These are phyloP conservation scores for Apostichopus californicus DNA, from an alignment of 35 echinoderm and acorn worm genomes.

Conservation along the genomic window DNA sequence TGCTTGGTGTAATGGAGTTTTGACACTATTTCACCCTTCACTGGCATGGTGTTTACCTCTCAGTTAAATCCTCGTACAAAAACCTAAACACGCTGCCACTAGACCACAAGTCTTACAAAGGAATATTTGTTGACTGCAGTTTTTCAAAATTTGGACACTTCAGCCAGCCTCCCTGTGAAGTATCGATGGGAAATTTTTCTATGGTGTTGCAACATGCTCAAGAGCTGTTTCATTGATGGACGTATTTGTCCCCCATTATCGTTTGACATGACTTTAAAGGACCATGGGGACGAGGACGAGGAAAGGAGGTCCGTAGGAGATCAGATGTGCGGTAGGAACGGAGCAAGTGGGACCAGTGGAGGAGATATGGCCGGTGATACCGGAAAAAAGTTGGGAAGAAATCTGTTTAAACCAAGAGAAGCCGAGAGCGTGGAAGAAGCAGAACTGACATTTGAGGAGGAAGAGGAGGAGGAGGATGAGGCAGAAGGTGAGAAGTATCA, in stretches of 20 bases:
- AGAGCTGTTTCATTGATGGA: slow-evolving; percentile 13
- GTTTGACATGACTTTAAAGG: slow-evolving; percentile 2
- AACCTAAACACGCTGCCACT: too few species aligned
- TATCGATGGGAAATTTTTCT: too few species aligned
- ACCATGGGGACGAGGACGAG: neutral
- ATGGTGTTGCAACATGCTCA: neutral
- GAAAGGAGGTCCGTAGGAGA: neutral
- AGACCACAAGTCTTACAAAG: too few species aligned
- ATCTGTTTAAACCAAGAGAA: neutral
- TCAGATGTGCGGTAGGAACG: neutral
- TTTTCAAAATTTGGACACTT: too few species aligned
- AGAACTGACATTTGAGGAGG: neutral
- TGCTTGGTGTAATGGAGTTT: too few species aligned
- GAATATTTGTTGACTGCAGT: too few species aligned
- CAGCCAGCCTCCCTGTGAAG: too few species aligned
- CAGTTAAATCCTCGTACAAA: too few species aligned
- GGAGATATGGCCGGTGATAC: neutral
- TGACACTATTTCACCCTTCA: too few species aligned
- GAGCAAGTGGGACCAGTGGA: neutral
- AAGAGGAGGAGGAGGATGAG: too few species aligned
- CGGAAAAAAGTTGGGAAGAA: neutral
- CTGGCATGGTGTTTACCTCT: too few species aligned
- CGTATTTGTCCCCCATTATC: slow-evolving; percentile 31
- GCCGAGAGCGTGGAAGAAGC: neutral
- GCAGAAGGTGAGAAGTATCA: neutral